Base-by-base conservation (phyloP, 2,797 vertebrate genomes). In the Myoxocephalus aenaeus region DNA sequence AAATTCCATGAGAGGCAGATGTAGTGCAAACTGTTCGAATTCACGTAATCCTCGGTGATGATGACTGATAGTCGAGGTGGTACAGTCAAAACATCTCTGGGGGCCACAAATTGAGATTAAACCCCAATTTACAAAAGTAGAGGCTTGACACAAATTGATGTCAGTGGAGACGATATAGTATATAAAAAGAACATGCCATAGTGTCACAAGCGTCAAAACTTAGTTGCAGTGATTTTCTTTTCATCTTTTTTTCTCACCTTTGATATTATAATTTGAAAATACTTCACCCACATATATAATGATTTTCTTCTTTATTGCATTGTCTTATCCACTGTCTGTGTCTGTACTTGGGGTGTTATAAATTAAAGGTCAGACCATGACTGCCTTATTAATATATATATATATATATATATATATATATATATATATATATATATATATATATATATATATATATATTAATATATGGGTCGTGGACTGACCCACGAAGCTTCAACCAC, bases 11-110 rank as follows among this genome's bases (percentile, higher is more conserved):
- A 20, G 46, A 82, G 77, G 79, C 70, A 82, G 80, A 87, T 82
- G 84, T 68, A 65, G 64, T 51, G 72, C 78, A 87, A 86, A 84
- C 77, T 50, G 75, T 22, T n/a, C n/a, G n/a, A n/a, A 81, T 81
- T 82, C 80, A 74, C 77, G 82, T 80, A 82, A 86, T 87, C 77
- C 75, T 81, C 73, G 10, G 64, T 15, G 70, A 88, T 82, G 79
- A 80, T 70, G 83, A 77, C 62, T 71, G 77, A 82, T 82, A 64
- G 83, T 81, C 10, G 15, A 75, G 73, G 77, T 73, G 46, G 73
- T 70, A 25, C 48, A 82, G 81, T 79, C 57, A 69, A 77, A 62
- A 7, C 40, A 62, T 82, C 84, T 77, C 70, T 1, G 11, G n/a
- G 78, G 81, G 72, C 58, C 53, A 53, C 25, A n/a, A 58, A 7